Conservation (phyloP, 2,888 invertebrate species). For the Cyclophora punctaria region DNA sequence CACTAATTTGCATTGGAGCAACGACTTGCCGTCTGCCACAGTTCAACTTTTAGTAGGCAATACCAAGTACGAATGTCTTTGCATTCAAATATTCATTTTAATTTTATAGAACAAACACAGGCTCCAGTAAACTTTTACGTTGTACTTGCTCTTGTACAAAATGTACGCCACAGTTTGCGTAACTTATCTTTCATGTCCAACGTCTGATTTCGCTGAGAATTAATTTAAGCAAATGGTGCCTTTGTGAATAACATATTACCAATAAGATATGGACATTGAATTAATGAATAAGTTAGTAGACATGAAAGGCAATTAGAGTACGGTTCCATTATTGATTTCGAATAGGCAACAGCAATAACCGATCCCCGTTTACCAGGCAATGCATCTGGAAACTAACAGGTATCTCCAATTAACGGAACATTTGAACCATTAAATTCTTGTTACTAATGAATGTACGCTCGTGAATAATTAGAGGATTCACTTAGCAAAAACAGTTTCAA, state of each 20-base stretch:
- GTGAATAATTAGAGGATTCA: conserved; percentile 28
- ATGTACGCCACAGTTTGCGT: conserved; percentile 1
- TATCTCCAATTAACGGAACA: conserved; percentile 55
- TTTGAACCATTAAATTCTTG: conserved; percentile 38
- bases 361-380: conserved; percentile 34
- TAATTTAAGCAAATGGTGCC: too few relatives aligned
- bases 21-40: conserved; percentile 31
- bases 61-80: neutral
- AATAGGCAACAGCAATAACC: conserved; percentile 39
- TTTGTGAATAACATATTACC: too few relatives aligned
- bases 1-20: conserved; percentile 59
- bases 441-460: conserved; percentile 24
- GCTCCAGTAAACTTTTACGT: too few relatives aligned
- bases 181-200: neutral
- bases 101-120: neutral
- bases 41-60: conserved; percentile 24
- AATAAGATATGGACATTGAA: too few relatives aligned
- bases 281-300: conserved; percentile 14
- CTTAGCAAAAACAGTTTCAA: conserved; percentile 17
- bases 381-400: conserved; percentile 46
- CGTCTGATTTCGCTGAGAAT: too few relatives aligned
- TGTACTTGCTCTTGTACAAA: neutral
- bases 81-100: neutral
- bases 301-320: conserved; percentile 39
- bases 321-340: conserved; percentile 37